Evolutionary conservation across 2,113 vertebrate species (phyloP).

Genomic region (Apus apus): DNA sequence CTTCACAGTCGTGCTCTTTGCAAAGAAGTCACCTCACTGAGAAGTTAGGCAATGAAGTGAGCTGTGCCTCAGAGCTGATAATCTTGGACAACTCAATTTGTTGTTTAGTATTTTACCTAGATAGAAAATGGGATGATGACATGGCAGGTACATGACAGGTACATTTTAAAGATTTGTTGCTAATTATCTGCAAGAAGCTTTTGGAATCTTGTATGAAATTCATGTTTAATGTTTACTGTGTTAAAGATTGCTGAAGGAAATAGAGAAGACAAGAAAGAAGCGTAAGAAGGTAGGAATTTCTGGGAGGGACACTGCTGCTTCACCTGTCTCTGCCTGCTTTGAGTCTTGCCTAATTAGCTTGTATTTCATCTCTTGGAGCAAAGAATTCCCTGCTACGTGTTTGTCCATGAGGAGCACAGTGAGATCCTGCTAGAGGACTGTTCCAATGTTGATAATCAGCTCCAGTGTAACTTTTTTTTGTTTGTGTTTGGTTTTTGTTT

Average conservation of each 20-base stretch:
- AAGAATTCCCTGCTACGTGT: not conserved
- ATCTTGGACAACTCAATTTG: not conserved
- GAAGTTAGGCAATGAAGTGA: not conserved
- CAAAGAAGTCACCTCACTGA: not conserved
- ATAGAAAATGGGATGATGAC: not conserved
- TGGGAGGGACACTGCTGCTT: not conserved
- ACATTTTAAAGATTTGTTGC: not conserved
- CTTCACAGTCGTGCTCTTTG: not conserved
- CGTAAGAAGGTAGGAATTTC: not conserved
- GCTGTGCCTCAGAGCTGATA: not conserved
- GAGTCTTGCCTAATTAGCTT: not conserved
- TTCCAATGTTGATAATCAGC: not conserved
- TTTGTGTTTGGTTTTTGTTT: not conserved
- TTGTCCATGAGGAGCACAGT: not conserved
- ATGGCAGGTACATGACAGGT: not conserved
- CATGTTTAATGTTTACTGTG: not conserved
- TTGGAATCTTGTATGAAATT: not conserved
- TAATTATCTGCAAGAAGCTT: not conserved
- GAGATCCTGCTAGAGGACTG: not conserved
- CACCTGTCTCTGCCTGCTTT: not conserved
- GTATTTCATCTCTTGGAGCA: conserved; percentile 1
- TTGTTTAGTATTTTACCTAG: not conserved
- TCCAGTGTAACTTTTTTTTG: not conserved
- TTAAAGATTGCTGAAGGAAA: not conserved
- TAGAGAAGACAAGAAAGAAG: not conserved